A percentile compares a stretch with the other conserved stretches of the same genome.
Conservation (phyloP, 2,797 vertebrate genomes). For the Chelmon rostratus region DNA sequence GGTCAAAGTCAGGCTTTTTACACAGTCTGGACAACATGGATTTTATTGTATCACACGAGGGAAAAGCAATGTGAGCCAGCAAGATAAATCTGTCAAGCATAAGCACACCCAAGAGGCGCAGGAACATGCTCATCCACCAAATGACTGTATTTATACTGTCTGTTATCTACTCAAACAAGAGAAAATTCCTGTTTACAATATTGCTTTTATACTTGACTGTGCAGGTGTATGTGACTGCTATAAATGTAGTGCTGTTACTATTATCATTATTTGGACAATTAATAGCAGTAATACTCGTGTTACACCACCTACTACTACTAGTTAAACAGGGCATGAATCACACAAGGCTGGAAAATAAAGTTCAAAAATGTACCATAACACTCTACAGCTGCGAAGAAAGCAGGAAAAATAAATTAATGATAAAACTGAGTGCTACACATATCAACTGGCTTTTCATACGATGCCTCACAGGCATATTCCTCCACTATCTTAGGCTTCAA, state of each 20-base stretch:
- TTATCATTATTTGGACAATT: background rate
- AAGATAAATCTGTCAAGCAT: no score
- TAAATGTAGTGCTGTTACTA: background rate
- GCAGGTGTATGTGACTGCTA: background rate
- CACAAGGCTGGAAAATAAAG: background rate
- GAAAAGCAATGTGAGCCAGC: no score
- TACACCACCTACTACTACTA: background rate
- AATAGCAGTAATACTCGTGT: background rate
- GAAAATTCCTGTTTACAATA: slow-evolving; percentile 1
- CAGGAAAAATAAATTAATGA: slow-evolving; percentile 23
- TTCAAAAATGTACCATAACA: background rate
- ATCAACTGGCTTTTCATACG: background rate
- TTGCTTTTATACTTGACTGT: slow-evolving; percentile 7
- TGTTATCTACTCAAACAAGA: background rate
- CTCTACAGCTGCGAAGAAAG: background rate
- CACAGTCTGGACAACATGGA: no score
- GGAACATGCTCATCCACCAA: no score
- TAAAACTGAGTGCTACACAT: slow-evolving; percentile 6
- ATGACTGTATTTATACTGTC: no score
- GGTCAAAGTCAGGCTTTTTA: no score
- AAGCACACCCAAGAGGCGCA: no score
- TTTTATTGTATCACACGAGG: no score
- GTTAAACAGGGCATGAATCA: background rate
- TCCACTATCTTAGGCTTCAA: slow-evolving; percentile 10
- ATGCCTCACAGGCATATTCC: slow-evolving; percentile 21